Evolutionary conservation across 2,888 invertebrate species (phyloP).

Genomic region (Xestia c-nigrum): DNA sequence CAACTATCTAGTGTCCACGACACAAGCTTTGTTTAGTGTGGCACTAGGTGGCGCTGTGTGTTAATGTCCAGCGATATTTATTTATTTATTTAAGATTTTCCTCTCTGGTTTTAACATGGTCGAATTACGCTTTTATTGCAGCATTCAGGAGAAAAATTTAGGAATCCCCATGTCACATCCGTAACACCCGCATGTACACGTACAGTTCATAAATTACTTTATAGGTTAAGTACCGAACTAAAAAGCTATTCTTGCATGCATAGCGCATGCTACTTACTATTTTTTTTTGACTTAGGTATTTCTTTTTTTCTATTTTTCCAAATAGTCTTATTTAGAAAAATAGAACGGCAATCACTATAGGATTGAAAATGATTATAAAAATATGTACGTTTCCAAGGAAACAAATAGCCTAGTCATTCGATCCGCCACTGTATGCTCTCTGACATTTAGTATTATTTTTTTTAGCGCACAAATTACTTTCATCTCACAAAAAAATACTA

Average conservation of each 20-base stretch:
- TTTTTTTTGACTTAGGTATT: not conserved
- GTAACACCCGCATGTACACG: not conserved
- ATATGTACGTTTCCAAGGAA: not conserved
- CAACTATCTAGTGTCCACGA: no score
- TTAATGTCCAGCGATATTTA: no score
- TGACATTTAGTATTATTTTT: not conserved
- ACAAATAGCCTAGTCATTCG: not conserved
- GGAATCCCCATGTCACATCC: not conserved
- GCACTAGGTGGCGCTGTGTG: no score
- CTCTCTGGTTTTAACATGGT: not conserved
- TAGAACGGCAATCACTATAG: not conserved
- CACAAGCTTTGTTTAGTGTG: no score
- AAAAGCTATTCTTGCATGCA: not conserved
- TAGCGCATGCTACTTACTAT: not conserved
- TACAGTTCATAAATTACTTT: not conserved
- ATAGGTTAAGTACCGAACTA: not conserved
- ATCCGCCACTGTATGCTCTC: not conserved
- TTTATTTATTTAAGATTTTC: not conserved
- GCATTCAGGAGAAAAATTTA: not conserved
- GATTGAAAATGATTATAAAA: not conserved
- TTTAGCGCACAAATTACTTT: not conserved
- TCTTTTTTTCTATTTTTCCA: not conserved
- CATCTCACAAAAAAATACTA: constrained; percentile 1
- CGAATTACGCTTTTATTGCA: no score
- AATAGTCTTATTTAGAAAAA: not conserved